Evolutionary conservation across 2,113 vertebrate genomes (phyloP).

Genomic region (Campylorhamphus procurvoides): DNA sequence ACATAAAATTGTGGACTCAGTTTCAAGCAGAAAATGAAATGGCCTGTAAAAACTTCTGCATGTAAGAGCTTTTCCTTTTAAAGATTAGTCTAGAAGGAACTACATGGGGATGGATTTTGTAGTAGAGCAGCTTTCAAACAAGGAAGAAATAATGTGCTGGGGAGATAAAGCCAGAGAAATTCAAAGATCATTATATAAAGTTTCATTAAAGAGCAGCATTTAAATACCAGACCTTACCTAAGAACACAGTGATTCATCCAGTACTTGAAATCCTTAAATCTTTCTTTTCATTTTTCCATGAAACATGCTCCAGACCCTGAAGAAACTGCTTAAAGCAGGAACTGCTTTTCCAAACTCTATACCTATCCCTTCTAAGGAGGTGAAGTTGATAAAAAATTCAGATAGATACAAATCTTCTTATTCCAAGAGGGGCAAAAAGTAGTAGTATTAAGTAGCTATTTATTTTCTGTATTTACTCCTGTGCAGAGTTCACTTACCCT

Average conservation of each 20-base stretch:
- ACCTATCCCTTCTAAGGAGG: not conserved
- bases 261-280: not conserved
- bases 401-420: not conserved
- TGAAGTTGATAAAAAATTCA: not conserved
- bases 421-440: not conserved
- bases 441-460: not conserved
- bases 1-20: not conserved
- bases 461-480: not conserved
- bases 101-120: not conserved
- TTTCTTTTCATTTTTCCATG: not conserved
- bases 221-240: not conserved
- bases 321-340: not conserved
- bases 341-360: not conserved
- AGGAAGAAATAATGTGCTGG: not conserved
- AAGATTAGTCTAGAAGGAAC: not conserved
- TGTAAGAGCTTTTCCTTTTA: not conserved
- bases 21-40: slow-evolving; percentile 21
- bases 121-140: not conserved
- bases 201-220: not conserved
- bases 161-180: not conserved
- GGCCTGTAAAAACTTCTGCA: not conserved
- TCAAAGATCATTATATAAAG: not conserved
- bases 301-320: not conserved
- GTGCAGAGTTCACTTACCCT: not conserved
- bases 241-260: not conserved